Conservation (phyloP, 2,888 invertebrate genomes). For the Rugalucina vietnamica region DNA sequence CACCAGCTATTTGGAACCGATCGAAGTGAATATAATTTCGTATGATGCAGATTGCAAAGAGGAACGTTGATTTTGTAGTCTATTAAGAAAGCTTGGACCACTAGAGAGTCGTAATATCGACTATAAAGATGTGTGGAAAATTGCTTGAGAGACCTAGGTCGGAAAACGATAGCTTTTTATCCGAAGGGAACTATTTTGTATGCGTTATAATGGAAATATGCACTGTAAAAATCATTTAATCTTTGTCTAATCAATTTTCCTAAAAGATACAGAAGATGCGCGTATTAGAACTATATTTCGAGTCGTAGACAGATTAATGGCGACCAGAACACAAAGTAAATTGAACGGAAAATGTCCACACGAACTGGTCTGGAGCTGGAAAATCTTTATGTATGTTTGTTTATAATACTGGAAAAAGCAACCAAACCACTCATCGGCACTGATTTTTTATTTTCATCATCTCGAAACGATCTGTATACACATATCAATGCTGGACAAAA, state of each 20-base stretch:
- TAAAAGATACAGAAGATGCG: conserved; percentile 31
- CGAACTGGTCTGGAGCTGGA: too few relatives aligned
- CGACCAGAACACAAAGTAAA: not conserved
- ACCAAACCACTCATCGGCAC: too few relatives aligned
- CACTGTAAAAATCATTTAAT: conserved; percentile 48
- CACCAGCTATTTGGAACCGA: conserved; percentile 41
- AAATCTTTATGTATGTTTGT: too few relatives aligned
- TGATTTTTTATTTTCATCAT: too few relatives aligned
- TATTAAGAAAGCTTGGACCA: conserved; percentile 46
- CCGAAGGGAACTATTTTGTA: conserved; percentile 51
- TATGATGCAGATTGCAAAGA: conserved; percentile 40
- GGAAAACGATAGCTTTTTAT: conserved; percentile 62
- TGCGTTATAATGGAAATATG: conserved; percentile 49
- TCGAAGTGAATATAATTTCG: conserved; percentile 46
- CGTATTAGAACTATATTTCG: not conserved
- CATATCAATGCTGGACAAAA: too few relatives aligned
- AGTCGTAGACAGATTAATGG: conserved; percentile 2
- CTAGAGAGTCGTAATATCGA: conserved; percentile 49
- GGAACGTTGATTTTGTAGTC: conserved; percentile 44
- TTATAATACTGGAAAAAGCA: too few relatives aligned
- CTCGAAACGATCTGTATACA: too few relatives aligned
- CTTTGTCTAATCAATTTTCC: conserved; percentile 50
- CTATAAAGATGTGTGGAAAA: conserved; percentile 62
- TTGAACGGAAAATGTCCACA: not conserved
- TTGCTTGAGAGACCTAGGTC: conserved; percentile 63